These are phyloP conservation scores for Buceros bicornis DNA, from an alignment of 2,797 vertebrate species.

Conservation along the genomic window DNA sequence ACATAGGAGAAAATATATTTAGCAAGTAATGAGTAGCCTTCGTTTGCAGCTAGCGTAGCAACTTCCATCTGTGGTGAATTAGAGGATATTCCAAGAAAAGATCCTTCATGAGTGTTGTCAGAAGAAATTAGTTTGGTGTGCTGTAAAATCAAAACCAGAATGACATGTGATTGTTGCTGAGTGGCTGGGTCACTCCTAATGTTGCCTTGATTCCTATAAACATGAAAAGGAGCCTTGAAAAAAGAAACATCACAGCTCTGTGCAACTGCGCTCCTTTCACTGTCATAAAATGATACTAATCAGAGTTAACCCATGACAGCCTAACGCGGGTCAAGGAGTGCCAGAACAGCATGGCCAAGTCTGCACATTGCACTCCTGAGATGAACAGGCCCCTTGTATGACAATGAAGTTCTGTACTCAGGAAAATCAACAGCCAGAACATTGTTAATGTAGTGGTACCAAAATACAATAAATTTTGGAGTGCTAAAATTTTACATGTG, in stretches of 20 bases:
- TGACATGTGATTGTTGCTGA: slow-evolving; percentile 25
- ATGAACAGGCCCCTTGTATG: background rate
- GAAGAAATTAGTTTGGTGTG: slow-evolving; percentile 68
- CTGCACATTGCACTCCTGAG: background rate
- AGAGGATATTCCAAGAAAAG: slow-evolving; percentile 48
- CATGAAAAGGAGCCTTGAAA: slow-evolving; percentile 59
- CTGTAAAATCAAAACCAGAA: slow-evolving; percentile 70
- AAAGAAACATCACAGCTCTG: slow-evolving; percentile 53
- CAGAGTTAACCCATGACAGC: background rate
- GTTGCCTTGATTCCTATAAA: slow-evolving; percentile 51
- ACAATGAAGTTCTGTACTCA: background rate
- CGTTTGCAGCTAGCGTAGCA: slow-evolving; percentile 22
- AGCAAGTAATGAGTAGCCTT: slow-evolving; percentile 40
- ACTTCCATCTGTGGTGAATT: slow-evolving; percentile 67
- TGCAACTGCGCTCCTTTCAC: slow-evolving; percentile 8
- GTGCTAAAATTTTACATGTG: background rate
- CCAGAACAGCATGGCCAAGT: background rate
- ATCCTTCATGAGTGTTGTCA: slow-evolving; percentile 58
- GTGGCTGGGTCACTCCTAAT: slow-evolving; percentile 48
- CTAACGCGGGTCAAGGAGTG: background rate
- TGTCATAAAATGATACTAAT: slow-evolving; percentile 12
- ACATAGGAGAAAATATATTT: slow-evolving; percentile 39
- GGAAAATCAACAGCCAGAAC: background rate
- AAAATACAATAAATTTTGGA: background rate
- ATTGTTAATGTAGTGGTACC: background rate